A percentile compares a stretch with the other conserved stretches of the same genome.
Conservation (phyloP, 2,797 vertebrate genomes). For the Scyliorhinus canicula region DNA sequence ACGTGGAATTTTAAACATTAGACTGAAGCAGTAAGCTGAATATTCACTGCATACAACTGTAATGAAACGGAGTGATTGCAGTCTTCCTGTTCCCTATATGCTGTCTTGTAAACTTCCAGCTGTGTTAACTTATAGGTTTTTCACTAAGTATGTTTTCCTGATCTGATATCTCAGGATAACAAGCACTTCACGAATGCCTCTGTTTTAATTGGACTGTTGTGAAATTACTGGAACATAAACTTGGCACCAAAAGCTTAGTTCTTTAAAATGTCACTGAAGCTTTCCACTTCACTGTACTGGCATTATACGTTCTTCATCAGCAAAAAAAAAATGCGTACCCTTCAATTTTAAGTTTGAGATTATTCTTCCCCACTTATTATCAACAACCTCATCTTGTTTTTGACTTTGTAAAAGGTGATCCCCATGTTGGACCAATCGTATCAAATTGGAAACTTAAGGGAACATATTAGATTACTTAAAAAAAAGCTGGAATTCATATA, state of each 20-base stretch:
- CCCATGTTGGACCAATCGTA: background rate
- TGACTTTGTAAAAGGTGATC: background rate
- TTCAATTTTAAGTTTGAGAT: background rate
- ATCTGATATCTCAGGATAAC: conserved; percentile 5
- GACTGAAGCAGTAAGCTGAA: background rate
- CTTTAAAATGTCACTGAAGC: background rate
- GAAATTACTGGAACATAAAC: background rate
- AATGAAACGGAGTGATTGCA: background rate
- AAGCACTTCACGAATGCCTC: background rate
- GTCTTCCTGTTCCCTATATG: background rate
- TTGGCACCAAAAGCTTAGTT: background rate
- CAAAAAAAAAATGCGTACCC: background rate
- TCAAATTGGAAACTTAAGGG: background rate
- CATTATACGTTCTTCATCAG: background rate
- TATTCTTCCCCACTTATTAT: background rate
- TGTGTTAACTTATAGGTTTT: background rate
- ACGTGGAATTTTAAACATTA: background rate
- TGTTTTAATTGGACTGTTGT: background rate
- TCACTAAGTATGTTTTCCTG: background rate
- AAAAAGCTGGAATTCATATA: background rate
- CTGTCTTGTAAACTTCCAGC: background rate
- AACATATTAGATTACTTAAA: background rate
- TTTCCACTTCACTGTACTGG: background rate
- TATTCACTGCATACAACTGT: background rate
- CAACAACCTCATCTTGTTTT: background rate